Percentiles rank a stretch among this genome's conserved stretches.
These are phyloP conservation scores for Gasterosteus aculeatus DNA, from an alignment of 2,113 vertebrate genomes.

Conservation along the genomic window DNA sequence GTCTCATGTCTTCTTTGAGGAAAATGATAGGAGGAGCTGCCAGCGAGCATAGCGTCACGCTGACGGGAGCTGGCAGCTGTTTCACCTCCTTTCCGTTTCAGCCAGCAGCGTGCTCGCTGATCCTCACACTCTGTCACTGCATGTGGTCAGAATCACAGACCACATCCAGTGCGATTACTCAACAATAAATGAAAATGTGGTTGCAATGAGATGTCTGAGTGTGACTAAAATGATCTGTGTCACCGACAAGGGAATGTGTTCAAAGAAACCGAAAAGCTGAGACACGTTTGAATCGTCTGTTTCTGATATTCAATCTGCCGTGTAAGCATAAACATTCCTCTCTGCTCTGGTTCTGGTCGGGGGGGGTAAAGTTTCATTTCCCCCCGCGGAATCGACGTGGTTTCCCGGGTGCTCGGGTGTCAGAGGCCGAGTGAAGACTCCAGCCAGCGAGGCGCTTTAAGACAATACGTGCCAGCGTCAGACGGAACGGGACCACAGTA, in stretches of 20 bases:
- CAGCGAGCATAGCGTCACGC: constrained; percentile 10
- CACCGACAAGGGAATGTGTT: background rate
- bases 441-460: constrained; percentile 19
- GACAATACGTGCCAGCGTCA: background rate
- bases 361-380: constrained; percentile 18
- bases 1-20: background rate
- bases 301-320: background rate
- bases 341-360: background rate
- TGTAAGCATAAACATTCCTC: constrained; percentile 1
- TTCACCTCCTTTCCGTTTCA: constrained; percentile 20
- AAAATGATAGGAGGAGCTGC: background rate
- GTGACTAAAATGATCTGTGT: constrained; percentile 4
- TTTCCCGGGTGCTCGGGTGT: constrained; percentile 1
- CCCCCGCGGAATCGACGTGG: constrained; percentile 20
- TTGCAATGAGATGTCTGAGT: constrained; percentile 11
- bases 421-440: constrained; percentile 20
- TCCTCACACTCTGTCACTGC: constrained; percentile 47
- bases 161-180: constrained; percentile 19
- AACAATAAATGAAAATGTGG: constrained; percentile 21
- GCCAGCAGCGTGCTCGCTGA: constrained; percentile 45
- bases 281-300: background rate
- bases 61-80: constrained; percentile 31
- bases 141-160: constrained; percentile 48
- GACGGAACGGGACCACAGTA: background rate
- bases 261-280: constrained; percentile 2